phyloP scores from a whole-genome alignment of 2,797 vertebrate genomes.

The Eidolon dupreanum region DNA sequence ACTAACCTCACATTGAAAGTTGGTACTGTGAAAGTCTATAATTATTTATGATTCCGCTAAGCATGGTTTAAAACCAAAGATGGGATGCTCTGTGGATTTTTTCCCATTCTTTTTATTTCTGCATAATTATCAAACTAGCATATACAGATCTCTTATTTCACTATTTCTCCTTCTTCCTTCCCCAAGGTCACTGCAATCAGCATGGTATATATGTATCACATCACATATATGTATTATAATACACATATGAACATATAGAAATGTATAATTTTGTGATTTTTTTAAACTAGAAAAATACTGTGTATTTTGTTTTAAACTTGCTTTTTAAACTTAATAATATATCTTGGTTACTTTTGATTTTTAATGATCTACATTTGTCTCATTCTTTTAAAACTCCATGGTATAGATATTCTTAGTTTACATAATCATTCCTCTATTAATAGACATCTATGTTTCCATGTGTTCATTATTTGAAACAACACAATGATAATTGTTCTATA shows the following conservation, averaged over 20 bases:
- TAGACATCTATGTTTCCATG: background rate
- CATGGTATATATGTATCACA: background rate
- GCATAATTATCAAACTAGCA: background rate
- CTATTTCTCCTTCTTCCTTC: background rate
- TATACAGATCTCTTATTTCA: background rate
- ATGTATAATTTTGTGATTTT: background rate
- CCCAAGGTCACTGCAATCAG: background rate
- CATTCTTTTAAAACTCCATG: background rate
- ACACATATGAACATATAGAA: background rate
- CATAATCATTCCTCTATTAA: background rate
- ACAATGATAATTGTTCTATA: background rate
- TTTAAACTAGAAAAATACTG: background rate
- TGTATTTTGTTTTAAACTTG: constrained; percentile 3
- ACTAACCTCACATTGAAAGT: background rate
- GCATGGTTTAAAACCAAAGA: background rate
- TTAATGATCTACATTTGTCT: background rate
- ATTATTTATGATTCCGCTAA: background rate
- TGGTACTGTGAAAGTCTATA: background rate
- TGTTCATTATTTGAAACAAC: background rate
- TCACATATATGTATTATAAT: background rate
- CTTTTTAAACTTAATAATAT: background rate
- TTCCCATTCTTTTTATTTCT: background rate
- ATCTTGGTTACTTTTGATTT: background rate
- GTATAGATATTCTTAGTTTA: background rate
- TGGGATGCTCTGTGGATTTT: background rate